Percentiles rank a stretch among this genome's conserved stretches.
Conservation (phyloP, 1,140 invertebrate genomes). For the Panagrolaimus sp. region DNA sequence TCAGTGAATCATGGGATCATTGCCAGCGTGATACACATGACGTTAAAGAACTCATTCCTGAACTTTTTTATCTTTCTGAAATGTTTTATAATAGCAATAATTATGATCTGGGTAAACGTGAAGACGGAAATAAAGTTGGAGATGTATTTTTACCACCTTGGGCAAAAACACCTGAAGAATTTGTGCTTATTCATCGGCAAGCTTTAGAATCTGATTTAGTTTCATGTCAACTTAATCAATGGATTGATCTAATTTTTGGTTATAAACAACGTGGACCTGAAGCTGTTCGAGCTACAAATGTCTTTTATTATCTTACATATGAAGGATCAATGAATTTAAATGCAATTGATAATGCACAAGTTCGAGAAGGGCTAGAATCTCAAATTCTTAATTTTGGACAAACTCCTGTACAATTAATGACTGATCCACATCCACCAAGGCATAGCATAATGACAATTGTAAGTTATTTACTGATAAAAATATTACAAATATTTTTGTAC, state of each 20-base stretch:
- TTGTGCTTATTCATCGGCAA: constrained; percentile 93
- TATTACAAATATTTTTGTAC: no score
- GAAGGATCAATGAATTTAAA: constrained; percentile 92
- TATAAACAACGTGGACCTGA: constrained; percentile 98
- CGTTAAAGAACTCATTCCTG: constrained; percentile 96
- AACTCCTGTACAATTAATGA: constrained; percentile 89
- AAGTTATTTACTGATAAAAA: no score
- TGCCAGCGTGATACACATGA: constrained; percentile 95
- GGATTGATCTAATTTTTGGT: constrained; percentile 99
- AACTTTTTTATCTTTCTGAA: constrained; percentile 98
- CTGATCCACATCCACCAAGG: constrained; percentile 92
- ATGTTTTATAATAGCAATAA: constrained; percentile 87
- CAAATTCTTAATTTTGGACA: constrained; percentile 97
- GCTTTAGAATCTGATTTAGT: constrained; percentile 98
- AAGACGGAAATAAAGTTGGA: constrained; percentile 73
- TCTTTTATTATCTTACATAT: constrained; percentile 98
- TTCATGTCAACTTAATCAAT: constrained; percentile 96
- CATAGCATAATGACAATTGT: constrained; percentile 89
- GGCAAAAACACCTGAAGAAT: constrained; percentile 92
- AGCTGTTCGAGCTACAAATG: constrained; percentile 87
- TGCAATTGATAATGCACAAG: constrained; percentile 78
- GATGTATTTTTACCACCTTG: constrained; percentile 84
- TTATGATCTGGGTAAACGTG: constrained; percentile 79
- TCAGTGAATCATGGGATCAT: constrained; percentile 91
- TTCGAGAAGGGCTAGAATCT: constrained; percentile 89